Evolutionary conservation across 2,113 vertebrate genomes (phyloP).

Genomic region (Xyrauchen texanus): DNA sequence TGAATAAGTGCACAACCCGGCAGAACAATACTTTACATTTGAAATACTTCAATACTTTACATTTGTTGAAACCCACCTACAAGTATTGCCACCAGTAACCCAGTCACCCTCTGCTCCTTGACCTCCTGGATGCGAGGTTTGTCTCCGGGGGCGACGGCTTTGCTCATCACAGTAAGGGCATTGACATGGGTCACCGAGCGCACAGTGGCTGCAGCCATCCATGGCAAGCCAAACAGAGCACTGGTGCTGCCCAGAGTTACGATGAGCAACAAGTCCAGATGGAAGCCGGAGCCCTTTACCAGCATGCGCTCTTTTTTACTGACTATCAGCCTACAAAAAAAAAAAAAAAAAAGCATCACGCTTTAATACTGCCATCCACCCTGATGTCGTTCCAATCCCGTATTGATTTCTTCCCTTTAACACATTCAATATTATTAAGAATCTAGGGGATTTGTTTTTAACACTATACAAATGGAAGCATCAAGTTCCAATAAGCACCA

Average conservation of each 20-base stretch:
- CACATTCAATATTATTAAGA: too few species aligned
- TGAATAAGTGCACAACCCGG: too few species aligned
- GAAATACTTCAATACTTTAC: too few species aligned
- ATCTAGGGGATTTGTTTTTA: too few species aligned
- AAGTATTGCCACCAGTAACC: conserved; percentile 87
- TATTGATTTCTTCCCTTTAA: too few species aligned
- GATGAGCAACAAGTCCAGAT: conserved; percentile 92
- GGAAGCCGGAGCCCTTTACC: conserved; percentile 94
- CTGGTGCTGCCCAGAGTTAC: conserved; percentile 88
- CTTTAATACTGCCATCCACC: too few species aligned
- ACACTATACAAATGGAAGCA: too few species aligned
- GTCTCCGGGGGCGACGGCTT: conserved; percentile 92
- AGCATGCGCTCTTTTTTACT: conserved; percentile 95
- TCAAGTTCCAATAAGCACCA: too few species aligned
- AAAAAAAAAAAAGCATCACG: not conserved
- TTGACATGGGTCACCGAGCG: conserved; percentile 96
- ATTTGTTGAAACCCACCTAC: conserved; percentile 81
- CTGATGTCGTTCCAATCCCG: too few species aligned
- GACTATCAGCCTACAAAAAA: conserved; percentile 80
- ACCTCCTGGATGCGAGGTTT: conserved; percentile 97
- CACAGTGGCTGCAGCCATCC: conserved; percentile 92
- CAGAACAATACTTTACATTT: too few species aligned
- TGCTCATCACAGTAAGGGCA: conserved; percentile 96
- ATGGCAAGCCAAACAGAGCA: conserved; percentile 90
- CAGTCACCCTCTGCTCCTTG: conserved; percentile 95